Conservation (phyloP, 2,888 invertebrate genomes). For the Acanthosepion pharaonis region DNA sequence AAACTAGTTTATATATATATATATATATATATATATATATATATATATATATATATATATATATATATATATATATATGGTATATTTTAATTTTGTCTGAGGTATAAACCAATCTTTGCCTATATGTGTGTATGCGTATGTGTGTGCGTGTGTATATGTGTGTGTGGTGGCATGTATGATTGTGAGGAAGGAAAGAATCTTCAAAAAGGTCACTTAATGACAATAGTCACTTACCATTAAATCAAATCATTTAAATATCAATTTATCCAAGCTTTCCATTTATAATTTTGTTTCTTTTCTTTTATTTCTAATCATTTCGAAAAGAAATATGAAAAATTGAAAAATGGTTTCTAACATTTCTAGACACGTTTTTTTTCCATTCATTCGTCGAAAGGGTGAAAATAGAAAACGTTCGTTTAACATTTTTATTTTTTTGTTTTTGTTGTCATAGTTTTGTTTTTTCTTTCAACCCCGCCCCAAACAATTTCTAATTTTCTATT, state of each 20-base stretch:
- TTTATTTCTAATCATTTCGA: neutral
- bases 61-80: no score
- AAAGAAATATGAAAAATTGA: neutral
- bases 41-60: no score
- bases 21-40: no score
- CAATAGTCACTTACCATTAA: neutral
- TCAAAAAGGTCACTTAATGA: neutral
- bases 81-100: no score
- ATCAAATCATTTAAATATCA: constrained; percentile 18
- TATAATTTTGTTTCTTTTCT: neutral
- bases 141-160: neutral
- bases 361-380: neutral
- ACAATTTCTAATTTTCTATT: neutral
- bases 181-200: neutral
- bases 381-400: neutral
- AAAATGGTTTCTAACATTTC: neutral
- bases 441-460: neutral
- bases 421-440: neutral
- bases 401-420: neutral
- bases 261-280: neutral
- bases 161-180: neutral
- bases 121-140: neutral
- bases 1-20: no score
- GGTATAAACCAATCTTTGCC: neutral
- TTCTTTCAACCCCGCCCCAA: neutral